Evolutionary conservation across 23 tunicate species (phyloP).

Genomic region (Oikopleura albicans): DNA sequence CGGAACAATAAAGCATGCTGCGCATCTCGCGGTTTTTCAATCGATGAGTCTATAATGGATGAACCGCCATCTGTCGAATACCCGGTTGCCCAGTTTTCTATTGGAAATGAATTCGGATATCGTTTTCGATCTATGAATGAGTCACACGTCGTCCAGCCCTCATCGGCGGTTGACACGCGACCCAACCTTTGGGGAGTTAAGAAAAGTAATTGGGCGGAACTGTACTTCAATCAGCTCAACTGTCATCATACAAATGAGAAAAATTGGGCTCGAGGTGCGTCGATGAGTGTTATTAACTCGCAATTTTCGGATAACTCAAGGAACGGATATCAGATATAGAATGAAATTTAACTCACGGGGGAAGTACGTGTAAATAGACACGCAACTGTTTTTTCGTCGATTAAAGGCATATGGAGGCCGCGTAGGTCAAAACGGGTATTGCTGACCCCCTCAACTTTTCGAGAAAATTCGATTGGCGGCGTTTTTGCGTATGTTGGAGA

Average conservation of each 20-base stretch:
- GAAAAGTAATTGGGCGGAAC: neutral
- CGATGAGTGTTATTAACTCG: neutral
- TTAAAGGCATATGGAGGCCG: too few species aligned
- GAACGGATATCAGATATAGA: too few species aligned
- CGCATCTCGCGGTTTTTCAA: neutral
- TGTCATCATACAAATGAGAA: neutral
- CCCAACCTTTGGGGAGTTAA: neutral
- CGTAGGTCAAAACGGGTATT: too few species aligned
- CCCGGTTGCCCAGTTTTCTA: neutral
- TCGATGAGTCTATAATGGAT: neutral
- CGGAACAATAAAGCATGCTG: constrained; percentile 1
- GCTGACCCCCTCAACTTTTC: too few species aligned
- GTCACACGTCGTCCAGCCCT: neutral
- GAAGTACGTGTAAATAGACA: too few species aligned
- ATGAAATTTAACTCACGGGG: too few species aligned
- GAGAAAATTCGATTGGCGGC: too few species aligned
- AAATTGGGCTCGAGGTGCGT: neutral
- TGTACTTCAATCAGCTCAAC: neutral
- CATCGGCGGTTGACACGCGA: neutral
- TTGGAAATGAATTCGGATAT: neutral
- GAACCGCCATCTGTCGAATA: neutral
- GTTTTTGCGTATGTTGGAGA: too few species aligned
- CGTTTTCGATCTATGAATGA: neutral
- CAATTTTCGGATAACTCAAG: neutral
- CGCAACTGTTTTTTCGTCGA: too few species aligned